Percentiles rank a stretch among this genome's conserved stretches.
Evolutionary conservation across 2,113 vertebrate genomes (phyloP).

Genomic region (Cephalopterus ornatus): DNA sequence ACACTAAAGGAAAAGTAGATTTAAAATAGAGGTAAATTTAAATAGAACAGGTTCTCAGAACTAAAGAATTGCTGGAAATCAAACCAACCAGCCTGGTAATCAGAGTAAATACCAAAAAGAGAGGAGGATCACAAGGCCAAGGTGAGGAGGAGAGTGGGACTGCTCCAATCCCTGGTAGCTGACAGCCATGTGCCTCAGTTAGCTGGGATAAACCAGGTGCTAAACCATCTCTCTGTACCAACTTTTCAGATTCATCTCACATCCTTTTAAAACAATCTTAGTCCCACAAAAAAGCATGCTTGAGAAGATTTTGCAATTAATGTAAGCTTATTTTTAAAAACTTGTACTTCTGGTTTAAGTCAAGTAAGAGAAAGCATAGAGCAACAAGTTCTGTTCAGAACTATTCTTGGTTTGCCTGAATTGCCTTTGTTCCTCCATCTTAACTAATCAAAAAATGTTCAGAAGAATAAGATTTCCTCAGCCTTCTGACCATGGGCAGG

Average conservation of each 20-base stretch:
- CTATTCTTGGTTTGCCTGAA: not conserved
- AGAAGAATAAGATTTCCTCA: constrained; percentile 17
- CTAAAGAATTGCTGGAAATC: not conserved
- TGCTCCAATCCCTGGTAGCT: rapidly evolving
- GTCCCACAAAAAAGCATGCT: not conserved
- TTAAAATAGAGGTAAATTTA: not conserved
- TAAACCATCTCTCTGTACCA: not conserved
- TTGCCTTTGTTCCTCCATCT: not conserved
- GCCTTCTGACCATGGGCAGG: constrained; percentile 2
- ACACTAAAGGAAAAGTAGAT: not conserved
- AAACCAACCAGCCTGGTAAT: not conserved
- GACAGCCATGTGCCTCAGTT: not conserved
- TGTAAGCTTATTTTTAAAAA: not conserved
- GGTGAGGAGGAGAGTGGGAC: not conserved
- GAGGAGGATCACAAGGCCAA: not conserved
- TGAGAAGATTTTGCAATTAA: not conserved
- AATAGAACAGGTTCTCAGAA: not conserved
- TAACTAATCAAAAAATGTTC: not conserved
- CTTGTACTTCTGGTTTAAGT: not conserved
- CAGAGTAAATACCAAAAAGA: not conserved
- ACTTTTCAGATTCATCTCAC: not conserved
- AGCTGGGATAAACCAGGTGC: not conserved
- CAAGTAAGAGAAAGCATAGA: not conserved
- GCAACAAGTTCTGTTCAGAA: not conserved
- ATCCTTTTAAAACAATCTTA: not conserved